A percentile compares a stretch with the other conserved stretches of the same genome.
Evolutionary conservation across 2,888 invertebrate species (phyloP).

Genomic region (Chrysolina americana): DNA sequence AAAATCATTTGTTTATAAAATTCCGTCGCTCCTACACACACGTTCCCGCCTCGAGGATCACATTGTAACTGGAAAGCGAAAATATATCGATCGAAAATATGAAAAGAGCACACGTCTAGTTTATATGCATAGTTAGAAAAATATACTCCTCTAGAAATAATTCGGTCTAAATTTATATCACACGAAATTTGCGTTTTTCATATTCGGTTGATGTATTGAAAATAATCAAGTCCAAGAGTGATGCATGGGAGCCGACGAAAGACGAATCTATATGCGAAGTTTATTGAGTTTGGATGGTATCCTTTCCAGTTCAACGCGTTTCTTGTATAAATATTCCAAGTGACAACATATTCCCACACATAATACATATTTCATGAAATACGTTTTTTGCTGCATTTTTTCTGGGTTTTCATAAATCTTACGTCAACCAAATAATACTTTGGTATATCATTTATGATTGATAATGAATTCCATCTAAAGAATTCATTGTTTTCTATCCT

Average conservation of each 20-base stretch:
- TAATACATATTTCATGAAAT: background rate
- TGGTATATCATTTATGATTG: too few species aligned
- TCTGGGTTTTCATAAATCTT: too few species aligned
- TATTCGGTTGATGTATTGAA: conserved; percentile 20
- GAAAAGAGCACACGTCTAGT: conserved; percentile 49
- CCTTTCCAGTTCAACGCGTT: background rate
- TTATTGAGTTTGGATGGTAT: background rate
- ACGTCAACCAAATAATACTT: too few species aligned
- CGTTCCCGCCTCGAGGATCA: conserved; percentile 41
- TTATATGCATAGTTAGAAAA: conserved; percentile 54
- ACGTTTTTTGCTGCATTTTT: too few species aligned
- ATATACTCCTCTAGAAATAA: conserved; percentile 52
- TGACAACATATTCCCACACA: background rate
- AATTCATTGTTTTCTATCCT: too few species aligned
- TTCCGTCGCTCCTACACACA: background rate
- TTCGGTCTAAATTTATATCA: conserved; percentile 43
- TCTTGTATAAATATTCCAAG: too few species aligned
- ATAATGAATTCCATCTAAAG: too few species aligned
- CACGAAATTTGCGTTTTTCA: conserved; percentile 7
- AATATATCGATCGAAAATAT: conserved; percentile 49
- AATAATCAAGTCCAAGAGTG: conserved; percentile 26
- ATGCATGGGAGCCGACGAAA: conserved; percentile 18
- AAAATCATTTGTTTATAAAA: background rate
- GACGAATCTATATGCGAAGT: conserved; percentile 1
- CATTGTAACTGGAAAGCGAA: conserved; percentile 50